Evolutionary conservation across 2,888 invertebrate genomes (phyloP).

Genomic region (Tenthredo livida): DNA sequence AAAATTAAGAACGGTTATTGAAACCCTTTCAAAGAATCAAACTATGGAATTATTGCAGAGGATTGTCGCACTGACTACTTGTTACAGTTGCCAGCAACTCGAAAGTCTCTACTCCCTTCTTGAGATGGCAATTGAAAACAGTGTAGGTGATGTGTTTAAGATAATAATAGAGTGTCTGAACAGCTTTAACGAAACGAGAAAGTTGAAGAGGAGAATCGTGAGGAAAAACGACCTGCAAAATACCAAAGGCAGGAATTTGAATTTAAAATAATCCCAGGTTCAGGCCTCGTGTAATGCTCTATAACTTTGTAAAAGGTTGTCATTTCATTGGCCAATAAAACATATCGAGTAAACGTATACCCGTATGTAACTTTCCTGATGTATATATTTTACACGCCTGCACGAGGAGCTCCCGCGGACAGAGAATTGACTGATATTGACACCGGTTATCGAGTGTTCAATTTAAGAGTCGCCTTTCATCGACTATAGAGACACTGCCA

Average conservation of each 20-base stretch:
- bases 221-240: conserved; percentile 1
- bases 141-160: conserved; percentile 59
- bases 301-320: conserved; percentile 15
- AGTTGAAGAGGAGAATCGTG: conserved; percentile 25
- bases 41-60: conserved; percentile 66
- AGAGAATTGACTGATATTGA: conserved; percentile 30
- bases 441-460: conserved; percentile 31
- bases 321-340: conserved; percentile 43
- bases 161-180: conserved; percentile 62
- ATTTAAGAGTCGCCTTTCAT: conserved; percentile 47
- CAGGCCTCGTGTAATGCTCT: background rate
- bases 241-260: background rate
- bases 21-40: conserved; percentile 62
- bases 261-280: conserved; percentile 7
- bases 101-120: conserved; percentile 67
- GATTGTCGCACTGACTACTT: conserved; percentile 65
- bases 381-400: conserved; percentile 10
- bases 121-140: conserved; percentile 64
- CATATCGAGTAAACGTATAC: conserved; percentile 26
- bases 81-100: conserved; percentile 68
- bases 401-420: conserved; percentile 9
- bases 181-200: conserved; percentile 38
- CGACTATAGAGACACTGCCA: conserved; percentile 13
- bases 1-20: conserved; percentile 56
- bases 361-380: conserved; percentile 7